Base-by-base conservation (phyloP, 2,113 vertebrate genomes). In the Ciconia maguari region DNA sequence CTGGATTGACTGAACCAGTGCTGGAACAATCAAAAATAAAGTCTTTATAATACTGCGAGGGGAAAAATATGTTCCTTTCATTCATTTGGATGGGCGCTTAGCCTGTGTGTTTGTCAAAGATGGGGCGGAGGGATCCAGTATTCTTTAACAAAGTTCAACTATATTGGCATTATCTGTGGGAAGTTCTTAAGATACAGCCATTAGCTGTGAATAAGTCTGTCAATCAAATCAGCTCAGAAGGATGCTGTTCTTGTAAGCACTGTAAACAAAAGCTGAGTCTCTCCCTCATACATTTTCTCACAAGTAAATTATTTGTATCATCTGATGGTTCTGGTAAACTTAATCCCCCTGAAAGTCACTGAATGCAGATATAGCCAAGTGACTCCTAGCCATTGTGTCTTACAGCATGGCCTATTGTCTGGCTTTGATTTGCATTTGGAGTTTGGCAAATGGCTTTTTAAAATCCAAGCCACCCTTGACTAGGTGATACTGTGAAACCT, bases 191-290 rank as follows among this genome's bases (percentile, higher is more conserved):
- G 90, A 70, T 86, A 7, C 46, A 93, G 77, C 76, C 92, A 78
- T 90, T 93, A 90, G 68, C 65, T 95, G 62, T 80, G 94, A 94
- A 54, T 87, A 48, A 82, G 52, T 36, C 79, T 90, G 88, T 79
- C 94, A 89, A 0, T 93, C 79, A 93, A 3, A 71, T 64, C 64
- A 22, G 13, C 76, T 34, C 46, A 7, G 66, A 11, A 41, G 8
- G 82, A 65, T 66, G 62, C 42, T 86, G 46, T 24, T 77, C 71
- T 29, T 42, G 25, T n/a, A 54, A 80, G 55, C 46, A 14, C 75
- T 48, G 66, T 74, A 83, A 95, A 70, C 18, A 20, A 55, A 62
- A 90, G 49, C 52, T 41, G 32, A 57, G 44, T 38, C 12, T 87
- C 52, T 82, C 42, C 24, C 17, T 72, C 54, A 7, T 27, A 27